phyloP scores from a whole-genome alignment of 2,888 invertebrate species.

The Drosophila testacea region DNA sequence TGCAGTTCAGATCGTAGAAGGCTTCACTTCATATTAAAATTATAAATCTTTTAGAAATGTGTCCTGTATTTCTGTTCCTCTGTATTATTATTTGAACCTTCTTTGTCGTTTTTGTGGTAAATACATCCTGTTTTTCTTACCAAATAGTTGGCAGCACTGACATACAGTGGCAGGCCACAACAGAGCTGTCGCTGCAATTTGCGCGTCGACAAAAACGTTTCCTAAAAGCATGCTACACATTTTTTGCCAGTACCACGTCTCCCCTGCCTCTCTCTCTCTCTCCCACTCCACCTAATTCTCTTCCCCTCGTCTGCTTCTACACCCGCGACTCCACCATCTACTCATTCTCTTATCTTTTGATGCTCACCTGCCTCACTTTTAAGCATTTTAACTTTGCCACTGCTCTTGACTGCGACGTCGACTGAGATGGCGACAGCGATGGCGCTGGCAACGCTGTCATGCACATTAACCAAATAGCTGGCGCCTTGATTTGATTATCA shows the following conservation, averaged over 20 bases:
- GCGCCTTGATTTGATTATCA: constrained; percentile 80
- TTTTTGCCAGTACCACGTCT: constrained; percentile 41
- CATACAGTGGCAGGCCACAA: constrained; percentile 52
- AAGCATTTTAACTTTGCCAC: constrained; percentile 66
- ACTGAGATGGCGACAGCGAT: constrained; percentile 21
- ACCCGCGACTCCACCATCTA: neutral
- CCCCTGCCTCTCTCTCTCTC: neutral
- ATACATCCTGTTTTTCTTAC: too few species aligned
- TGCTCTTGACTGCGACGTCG: constrained; percentile 7
- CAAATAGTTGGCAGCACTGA: neutral
- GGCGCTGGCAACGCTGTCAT: constrained; percentile 35
- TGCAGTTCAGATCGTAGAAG: too few species aligned
- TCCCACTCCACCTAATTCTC: neutral
- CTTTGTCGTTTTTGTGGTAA: too few species aligned
- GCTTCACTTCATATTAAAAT: too few species aligned
- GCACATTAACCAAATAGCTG: constrained; percentile 80
- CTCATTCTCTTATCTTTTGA: constrained; percentile 57
- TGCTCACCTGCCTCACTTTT: constrained; percentile 67
- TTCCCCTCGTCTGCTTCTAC: neutral
- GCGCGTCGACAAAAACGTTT: constrained; percentile 65
- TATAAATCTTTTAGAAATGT: too few species aligned
- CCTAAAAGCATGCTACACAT: constrained; percentile 75
- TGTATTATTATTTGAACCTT: too few species aligned
- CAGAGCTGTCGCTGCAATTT: constrained; percentile 71
- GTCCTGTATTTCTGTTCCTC: too few species aligned